Evolutionary conservation across 2,797 vertebrate genomes (phyloP).

Genomic region (Crypturellus tataupa): DNA sequence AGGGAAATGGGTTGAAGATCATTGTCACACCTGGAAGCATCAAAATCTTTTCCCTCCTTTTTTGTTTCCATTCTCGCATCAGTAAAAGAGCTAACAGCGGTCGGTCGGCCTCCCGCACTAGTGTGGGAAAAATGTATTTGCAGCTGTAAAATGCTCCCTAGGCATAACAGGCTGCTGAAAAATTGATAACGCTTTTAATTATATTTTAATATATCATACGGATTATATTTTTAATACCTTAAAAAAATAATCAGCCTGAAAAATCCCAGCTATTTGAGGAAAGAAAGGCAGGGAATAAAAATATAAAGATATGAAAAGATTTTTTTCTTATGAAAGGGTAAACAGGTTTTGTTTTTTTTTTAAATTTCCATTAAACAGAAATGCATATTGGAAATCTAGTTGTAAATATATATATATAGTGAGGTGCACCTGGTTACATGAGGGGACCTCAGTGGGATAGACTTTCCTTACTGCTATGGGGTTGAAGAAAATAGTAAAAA

Average conservation of each 20-base stretch:
- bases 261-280: conserved; percentile 20
- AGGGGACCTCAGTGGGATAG: background rate
- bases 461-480: background rate
- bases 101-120: background rate
- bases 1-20: background rate
- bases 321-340: conserved; percentile 9
- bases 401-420: background rate
- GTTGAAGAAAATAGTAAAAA: background rate
- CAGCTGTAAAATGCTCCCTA: background rate
- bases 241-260: conserved; percentile 51
- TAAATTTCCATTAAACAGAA: conserved; percentile 10
- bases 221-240: conserved; percentile 52
- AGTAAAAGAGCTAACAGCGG: background rate
- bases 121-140: background rate
- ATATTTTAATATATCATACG: background rate
- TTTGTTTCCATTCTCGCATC: background rate
- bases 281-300: conserved; percentile 42
- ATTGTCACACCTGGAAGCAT: background rate
- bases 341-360: conserved; percentile 10
- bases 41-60: background rate
- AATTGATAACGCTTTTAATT: conserved; percentile 52
- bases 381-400: background rate
- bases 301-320: conserved; percentile 21
- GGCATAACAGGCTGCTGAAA: background rate
- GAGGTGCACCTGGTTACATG: background rate